A percentile compares a stretch with the other conserved stretches of the same genome.
Conservation (phyloP, 1,140 invertebrate genomes). For the Lutraria rhynchaena region DNA sequence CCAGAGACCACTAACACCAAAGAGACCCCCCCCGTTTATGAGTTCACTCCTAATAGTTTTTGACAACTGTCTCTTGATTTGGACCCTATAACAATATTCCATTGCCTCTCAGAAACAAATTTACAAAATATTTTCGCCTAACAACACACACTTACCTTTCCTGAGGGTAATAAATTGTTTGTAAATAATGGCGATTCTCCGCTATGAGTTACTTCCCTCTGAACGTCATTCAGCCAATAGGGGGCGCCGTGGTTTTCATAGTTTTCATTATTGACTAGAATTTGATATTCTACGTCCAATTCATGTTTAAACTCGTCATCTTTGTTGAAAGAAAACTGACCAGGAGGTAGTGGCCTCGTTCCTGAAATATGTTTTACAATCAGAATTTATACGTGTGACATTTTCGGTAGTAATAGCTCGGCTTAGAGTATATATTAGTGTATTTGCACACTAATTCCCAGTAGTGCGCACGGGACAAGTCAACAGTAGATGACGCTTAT, state of each 20-base stretch:
- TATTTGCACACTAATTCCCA: neutral
- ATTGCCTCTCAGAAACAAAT: too few species aligned
- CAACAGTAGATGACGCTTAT: too few species aligned
- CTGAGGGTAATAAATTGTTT: slow-evolving; percentile 38
- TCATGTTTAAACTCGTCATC: slow-evolving; percentile 48
- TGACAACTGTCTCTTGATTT: too few species aligned
- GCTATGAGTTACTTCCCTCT: slow-evolving; percentile 58
- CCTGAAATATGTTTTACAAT: too few species aligned
- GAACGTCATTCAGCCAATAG: slow-evolving; percentile 53
- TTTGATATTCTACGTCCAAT: slow-evolving; percentile 54
- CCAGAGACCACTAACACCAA: too few species aligned
- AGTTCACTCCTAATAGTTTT: too few species aligned
- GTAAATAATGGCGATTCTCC: slow-evolving; percentile 65
- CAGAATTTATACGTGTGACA: too few species aligned
- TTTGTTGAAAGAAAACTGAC: slow-evolving; percentile 56
- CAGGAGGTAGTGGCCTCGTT: slow-evolving; percentile 50
- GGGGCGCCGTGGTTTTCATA: slow-evolving; percentile 54
- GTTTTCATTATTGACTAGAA: slow-evolving; percentile 56
- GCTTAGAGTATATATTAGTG: neutral
- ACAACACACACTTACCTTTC: slow-evolving; percentile 53
- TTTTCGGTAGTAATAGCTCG: neutral
- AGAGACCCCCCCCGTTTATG: too few species aligned
- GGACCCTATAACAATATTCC: too few species aligned
- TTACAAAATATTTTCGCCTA: too few species aligned
- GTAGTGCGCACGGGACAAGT: too few species aligned